phyloP scores from a whole-genome alignment of 2,888 invertebrate species.

The Heteromyza rotundicornis region DNA sequence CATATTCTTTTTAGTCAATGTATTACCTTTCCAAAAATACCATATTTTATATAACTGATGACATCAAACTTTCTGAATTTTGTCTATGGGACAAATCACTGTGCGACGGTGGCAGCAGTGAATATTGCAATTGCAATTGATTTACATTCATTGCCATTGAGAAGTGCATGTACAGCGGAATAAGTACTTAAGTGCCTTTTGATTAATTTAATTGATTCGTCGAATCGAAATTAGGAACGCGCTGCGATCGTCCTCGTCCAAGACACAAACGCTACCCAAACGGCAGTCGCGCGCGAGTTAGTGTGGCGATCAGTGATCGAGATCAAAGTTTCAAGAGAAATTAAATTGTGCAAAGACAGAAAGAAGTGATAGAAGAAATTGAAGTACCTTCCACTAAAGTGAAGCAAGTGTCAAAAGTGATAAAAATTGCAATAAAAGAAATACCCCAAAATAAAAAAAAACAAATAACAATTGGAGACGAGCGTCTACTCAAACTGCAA shows the following conservation, averaged over 20 bases:
- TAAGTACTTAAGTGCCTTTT: slow-evolving; percentile 15
- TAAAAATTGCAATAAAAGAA: slow-evolving; percentile 16
- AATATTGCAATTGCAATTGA: slow-evolving; percentile 32
- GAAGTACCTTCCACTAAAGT: slow-evolving; percentile 9
- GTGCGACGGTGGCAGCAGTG: not conserved
- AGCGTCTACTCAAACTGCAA: no score
- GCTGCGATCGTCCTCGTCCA: not conserved
- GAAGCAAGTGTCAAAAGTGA: slow-evolving; percentile 11
- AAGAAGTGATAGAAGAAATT: not conserved
- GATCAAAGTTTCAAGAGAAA: no score
- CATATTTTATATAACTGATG: no score
- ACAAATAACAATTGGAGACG: slow-evolving; percentile 14
- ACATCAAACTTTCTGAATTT: no score
- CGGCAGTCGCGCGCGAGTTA: not conserved
- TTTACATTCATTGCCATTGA: slow-evolving; percentile 50
- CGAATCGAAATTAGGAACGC: not conserved
- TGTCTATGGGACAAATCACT: no score
- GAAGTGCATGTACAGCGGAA: slow-evolving; percentile 23
- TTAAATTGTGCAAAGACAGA: not conserved
- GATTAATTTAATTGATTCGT: slow-evolving; percentile 12
- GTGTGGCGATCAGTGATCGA: no score
- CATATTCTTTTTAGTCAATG: no score
- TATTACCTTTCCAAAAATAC: no score
- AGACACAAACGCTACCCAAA: not conserved
- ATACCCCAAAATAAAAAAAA: not conserved